Percentiles rank a stretch among this genome's conserved stretches.
These are phyloP conservation scores for Pseudococcus viburni DNA, from an alignment of 2,888 invertebrate genomes.

Conservation along the genomic window DNA sequence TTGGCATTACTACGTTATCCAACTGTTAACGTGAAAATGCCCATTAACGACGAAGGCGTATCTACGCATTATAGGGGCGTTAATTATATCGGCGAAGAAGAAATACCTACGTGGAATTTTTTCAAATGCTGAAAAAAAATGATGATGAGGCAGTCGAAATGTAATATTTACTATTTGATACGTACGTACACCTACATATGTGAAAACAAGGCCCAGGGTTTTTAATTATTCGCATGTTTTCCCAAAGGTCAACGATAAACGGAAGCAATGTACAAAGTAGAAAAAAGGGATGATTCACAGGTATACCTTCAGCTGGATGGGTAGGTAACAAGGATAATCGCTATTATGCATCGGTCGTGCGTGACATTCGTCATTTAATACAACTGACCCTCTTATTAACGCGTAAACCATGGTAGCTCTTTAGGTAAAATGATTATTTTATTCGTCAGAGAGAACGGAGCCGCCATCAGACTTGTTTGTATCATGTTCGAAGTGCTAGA, in stretches of 20 bases:
- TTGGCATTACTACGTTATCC: not conserved
- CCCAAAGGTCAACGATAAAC: slow-evolving; percentile 49
- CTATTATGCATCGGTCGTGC: slow-evolving; percentile 61
- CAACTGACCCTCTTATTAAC: slow-evolving; percentile 61
- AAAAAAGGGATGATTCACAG: slow-evolving; percentile 61
- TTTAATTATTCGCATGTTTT: slow-evolving; percentile 40
- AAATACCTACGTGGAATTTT: not conserved
- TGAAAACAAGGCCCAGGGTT: not conserved
- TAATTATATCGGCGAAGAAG: not conserved
- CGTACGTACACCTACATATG: not conserved
- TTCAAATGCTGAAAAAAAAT: not conserved
- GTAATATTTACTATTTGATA: too few species aligned
- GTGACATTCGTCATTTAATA: slow-evolving; percentile 64
- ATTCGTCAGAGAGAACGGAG: not conserved
- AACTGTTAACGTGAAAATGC: not conserved
- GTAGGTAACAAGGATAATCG: slow-evolving; percentile 32
- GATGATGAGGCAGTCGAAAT: not conserved
- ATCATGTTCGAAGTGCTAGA: not conserved
- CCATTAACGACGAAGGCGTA: not conserved
- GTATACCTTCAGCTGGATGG: not conserved
- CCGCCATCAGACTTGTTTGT: not conserved
- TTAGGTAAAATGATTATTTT: not conserved
- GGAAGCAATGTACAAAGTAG: slow-evolving; percentile 40
- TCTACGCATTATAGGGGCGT: not conserved
- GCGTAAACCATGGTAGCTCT: slow-evolving; percentile 16